Conservation (phyloP, 53 echinoderm and acorn worm species). For the Paracentrotus lividus region DNA sequence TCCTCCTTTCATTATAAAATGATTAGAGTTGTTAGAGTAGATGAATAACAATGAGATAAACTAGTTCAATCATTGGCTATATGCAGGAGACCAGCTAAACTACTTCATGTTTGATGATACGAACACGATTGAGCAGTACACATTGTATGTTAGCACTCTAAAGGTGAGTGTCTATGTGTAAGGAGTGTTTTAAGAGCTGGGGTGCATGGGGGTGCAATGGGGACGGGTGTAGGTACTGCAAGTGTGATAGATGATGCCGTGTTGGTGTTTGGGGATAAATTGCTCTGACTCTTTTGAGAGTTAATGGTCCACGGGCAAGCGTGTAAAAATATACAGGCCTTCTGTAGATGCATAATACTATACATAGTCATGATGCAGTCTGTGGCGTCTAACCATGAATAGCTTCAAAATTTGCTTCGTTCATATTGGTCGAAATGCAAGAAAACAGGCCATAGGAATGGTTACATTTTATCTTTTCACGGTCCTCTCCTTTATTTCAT, state of each 20-base stretch:
- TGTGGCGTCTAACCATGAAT: too few species aligned
- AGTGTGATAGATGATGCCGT: background rate
- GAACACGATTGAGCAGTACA: background rate
- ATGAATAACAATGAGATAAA: background rate
- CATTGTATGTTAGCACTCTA: background rate
- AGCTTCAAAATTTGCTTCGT: too few species aligned
- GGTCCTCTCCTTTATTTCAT: too few species aligned
- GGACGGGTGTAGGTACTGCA: background rate
- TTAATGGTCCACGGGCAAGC: slow-evolving; percentile 37
- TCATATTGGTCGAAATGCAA: too few species aligned
- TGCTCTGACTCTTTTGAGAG: background rate
- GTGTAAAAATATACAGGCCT: background rate
- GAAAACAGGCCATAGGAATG: too few species aligned
- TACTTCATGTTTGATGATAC: background rate
- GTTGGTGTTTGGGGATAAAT: slow-evolving; percentile 6
- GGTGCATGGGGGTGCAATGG: background rate
- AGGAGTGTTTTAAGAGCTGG: background rate
- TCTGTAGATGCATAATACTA: background rate
- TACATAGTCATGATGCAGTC: too few species aligned
- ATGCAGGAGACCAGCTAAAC: background rate
- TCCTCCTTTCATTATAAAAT: slow-evolving; percentile 14
- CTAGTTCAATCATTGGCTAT: slow-evolving; percentile 13
- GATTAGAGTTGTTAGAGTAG: slow-evolving; percentile 1
- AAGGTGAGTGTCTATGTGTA: background rate
- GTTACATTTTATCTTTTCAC: too few species aligned